Conservation (phyloP, 2,113 vertebrate species). For the Poeciliopsis occidentalis region DNA sequence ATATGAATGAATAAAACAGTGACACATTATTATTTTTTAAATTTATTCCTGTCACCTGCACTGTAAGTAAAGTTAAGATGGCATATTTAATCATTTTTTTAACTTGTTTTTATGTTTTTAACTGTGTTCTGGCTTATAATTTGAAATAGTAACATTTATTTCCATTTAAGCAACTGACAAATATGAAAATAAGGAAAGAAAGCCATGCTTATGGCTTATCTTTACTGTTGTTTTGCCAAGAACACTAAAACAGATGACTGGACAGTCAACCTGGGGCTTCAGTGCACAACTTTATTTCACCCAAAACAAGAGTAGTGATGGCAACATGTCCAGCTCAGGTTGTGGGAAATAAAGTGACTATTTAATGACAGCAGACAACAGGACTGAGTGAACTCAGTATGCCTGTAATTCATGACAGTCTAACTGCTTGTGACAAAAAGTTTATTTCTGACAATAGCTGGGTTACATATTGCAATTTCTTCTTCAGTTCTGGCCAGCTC, state of each 20-base stretch:
- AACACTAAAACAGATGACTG: not conserved
- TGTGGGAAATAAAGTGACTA: no score
- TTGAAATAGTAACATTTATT: not conserved
- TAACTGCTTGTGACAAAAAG: not conserved
- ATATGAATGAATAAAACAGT: slow-evolving; percentile 68
- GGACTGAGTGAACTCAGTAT: not conserved
- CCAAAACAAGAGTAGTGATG: not conserved
- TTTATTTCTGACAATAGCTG: not conserved
- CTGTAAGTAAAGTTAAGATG: not conserved
- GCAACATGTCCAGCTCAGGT: no score
- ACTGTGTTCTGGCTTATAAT: not conserved
- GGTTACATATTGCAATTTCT: not conserved
- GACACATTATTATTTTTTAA: slow-evolving; percentile 2
- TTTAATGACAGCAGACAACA: no score
- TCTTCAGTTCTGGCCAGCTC: not conserved
- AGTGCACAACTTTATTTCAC: not conserved
- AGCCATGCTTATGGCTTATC: not conserved
- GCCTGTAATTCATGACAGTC: not conserved
- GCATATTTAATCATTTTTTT: not conserved
- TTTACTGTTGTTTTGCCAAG: no score
- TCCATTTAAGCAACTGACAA: not conserved
- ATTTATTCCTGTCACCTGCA: not conserved
- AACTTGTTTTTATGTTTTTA: not conserved
- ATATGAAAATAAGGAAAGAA: not conserved
- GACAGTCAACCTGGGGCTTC: not conserved